Base-by-base conservation (phyloP, 2,797 vertebrate species). In the Chiroxiphia lanceolata region DNA sequence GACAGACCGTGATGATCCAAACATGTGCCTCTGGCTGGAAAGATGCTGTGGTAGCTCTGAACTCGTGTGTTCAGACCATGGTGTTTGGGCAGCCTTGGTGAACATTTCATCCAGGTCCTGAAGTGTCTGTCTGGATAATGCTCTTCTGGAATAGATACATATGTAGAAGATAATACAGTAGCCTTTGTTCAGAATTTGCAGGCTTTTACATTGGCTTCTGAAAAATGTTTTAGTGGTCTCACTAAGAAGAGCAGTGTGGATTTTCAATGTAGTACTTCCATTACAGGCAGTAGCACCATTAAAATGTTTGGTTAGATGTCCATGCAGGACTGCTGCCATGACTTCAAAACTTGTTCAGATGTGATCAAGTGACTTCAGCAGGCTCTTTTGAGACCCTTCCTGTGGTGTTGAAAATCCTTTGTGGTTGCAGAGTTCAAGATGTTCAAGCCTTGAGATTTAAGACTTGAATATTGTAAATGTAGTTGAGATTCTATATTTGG, bases 291-390 rank as follows among this genome's bases (percentile, higher is more conserved):
- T 60, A 78, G 19, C 29, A 45, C 57, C 0, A 1, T 53, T 38
- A 51, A 90, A 44, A 13, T 11, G 1, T 64, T 80, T 76, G 12
- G 50, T 78, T 61, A 53, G 59, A 34, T 84, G 36, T 63, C 57
- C 9, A 4, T 34, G 40, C 1, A 3, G 84, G 27, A 44, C 76
- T 79, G 34, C 51, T 47, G 11, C 21, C 2, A 4, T 68, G 44
- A 63, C 68, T 93, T 82, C 56, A 75, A 8, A 82, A 84, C 61
- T 38, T 69, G 34, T 83, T 92, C 50, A 78, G 29, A 72, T 88
- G 15, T 48, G 44, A 74, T 79, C 71, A 63, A 12, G 57, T 64
- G 2, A 53, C 33, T 93, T 70, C 17, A 83, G 27, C 11, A 72
- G 47, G 19, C 31, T 71, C 54, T 76, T 77, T n/a, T 47, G 63